Base-by-base conservation (phyloP, 2,888 invertebrate species). In the Enchytraeus crypticus region DNA sequence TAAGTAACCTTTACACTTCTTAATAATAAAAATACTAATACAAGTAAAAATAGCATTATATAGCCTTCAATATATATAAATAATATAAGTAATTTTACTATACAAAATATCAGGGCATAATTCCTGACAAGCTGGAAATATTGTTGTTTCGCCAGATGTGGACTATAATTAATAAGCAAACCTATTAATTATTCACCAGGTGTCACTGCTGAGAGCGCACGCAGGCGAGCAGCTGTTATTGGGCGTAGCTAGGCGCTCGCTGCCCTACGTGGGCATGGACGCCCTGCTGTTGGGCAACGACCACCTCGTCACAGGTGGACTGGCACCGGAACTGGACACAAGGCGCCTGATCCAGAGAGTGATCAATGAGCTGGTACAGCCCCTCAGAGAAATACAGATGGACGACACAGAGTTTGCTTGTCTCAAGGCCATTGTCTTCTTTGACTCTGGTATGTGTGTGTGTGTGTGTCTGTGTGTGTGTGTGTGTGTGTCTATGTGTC, bases 391-490 rank as follows among this genome's bases (percentile, higher is more conserved):
- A 76, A 89, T 96, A 57, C 89, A 92, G 77, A 91, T 98, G 71
- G 96, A 97, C 79, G 95, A 96, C 78, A 90, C 92, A 0, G 98
- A 98, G 82, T 92, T 96, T 80, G 93, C 97, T 60, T 97, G 96
- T 77, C 85, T 98, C 70, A 97, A 97, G 82, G 96, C 97, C 57
- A 89, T 98, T 75, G 92, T 97, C 55, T 98, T 98, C 83, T 98
- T 98, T 76, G 97, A 98, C 82, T 96, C 97, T 30, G 57, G 63
- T 62, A 47, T 11, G n/a, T n/a, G n/a, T n/a, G n/a, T n/a, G n/a
- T n/a, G n/a, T n/a, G n/a, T n/a, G n/a, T n/a, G n/a, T n/a, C n/a
- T n/a, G n/a, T n/a, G n/a, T n/a, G n/a, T n/a, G n/a, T n/a, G n/a
- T n/a, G n/a, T n/a, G n/a, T n/a, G n/a, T n/a, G n/a, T n/a, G n/a